Evolutionary conservation across 2,797 vertebrate genomes (phyloP).

Genomic region (Microctenopoma lineatum): DNA sequence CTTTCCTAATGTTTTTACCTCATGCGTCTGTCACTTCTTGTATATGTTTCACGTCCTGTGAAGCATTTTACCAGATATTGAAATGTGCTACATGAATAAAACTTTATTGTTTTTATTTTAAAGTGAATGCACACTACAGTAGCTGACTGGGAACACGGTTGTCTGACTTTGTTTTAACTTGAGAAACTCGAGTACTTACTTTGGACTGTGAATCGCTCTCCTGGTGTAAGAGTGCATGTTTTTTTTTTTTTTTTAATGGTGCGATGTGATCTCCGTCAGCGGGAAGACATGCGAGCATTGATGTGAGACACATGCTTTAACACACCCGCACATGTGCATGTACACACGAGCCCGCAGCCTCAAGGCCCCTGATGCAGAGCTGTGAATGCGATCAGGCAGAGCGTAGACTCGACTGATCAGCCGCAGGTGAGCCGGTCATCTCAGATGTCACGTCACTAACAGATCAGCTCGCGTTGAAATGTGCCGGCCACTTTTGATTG

Average conservation of each 20-base stretch:
- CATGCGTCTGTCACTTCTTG: slow-evolving; percentile 11
- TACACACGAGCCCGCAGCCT: neutral
- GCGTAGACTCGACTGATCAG: slow-evolving; percentile 45
- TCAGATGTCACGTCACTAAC: slow-evolving; percentile 38
- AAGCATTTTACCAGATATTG: slow-evolving; percentile 20
- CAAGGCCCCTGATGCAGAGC: slow-evolving; percentile 32
- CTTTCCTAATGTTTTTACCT: slow-evolving; percentile 37
- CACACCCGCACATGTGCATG: neutral
- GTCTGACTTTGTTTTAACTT: slow-evolving; percentile 43
- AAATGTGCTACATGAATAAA: slow-evolving; percentile 23
- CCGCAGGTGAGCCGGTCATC: slow-evolving; percentile 24
- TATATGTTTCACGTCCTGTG: neutral
- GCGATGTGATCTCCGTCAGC: slow-evolving; percentile 66
- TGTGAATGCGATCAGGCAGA: slow-evolving; percentile 69
- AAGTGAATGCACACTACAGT: slow-evolving; percentile 17
- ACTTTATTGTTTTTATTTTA: slow-evolving; percentile 34
- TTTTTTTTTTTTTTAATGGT: slow-evolving; percentile 33
- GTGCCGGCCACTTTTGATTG: slow-evolving; percentile 38
- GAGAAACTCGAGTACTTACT: slow-evolving; percentile 55
- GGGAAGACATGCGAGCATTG: slow-evolving; percentile 42
- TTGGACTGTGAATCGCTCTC: slow-evolving; percentile 39
- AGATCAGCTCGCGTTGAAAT: slow-evolving; percentile 26
- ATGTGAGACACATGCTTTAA: slow-evolving; percentile 37
- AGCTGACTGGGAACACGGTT: slow-evolving; percentile 22
- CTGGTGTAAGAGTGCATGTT: slow-evolving; percentile 48